phyloP scores from a whole-genome alignment of 2,888 invertebrate species.

The Nemoura dubitans region DNA sequence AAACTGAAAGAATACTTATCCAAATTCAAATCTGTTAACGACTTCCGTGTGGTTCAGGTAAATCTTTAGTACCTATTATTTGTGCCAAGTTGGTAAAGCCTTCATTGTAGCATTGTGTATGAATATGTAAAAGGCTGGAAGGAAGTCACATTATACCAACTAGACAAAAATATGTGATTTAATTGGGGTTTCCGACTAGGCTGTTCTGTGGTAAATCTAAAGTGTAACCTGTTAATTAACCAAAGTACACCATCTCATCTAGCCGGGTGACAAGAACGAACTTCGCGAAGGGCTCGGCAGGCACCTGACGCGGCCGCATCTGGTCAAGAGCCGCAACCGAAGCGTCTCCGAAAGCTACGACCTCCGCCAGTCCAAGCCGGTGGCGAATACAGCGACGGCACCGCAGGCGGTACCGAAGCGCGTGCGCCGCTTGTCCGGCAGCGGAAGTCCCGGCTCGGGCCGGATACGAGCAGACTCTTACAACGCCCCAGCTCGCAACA shows the following conservation, averaged over 20 bases:
- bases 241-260: slow-evolving; percentile 8
- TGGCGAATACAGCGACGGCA: background rate
- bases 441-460: slow-evolving; percentile 60
- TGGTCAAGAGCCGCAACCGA: slow-evolving; percentile 67
- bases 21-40: slow-evolving; percentile 88
- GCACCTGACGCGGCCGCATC: slow-evolving; percentile 58
- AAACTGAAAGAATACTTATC: slow-evolving; percentile 76
- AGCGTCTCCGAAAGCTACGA: slow-evolving; percentile 71
- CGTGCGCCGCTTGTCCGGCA: slow-evolving; percentile 59
- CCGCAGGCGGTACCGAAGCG: slow-evolving; percentile 52
- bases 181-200: too few species aligned
- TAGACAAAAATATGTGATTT: too few species aligned
- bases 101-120: too few species aligned
- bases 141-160: too few species aligned
- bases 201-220: too few species aligned
- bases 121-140: too few species aligned
- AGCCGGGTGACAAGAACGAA: slow-evolving; percentile 51
- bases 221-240: background rate
- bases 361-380: slow-evolving; percentile 38
- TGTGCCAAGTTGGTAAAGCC: background rate
- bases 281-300: slow-evolving; percentile 61
- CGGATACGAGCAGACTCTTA: slow-evolving; percentile 56
- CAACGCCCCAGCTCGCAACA: slow-evolving; percentile 18
- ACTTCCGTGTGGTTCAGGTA: slow-evolving; percentile 84
- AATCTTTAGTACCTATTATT: slow-evolving; percentile 48